Percentiles rank a stretch among this genome's conserved stretches.
These are phyloP conservation scores for Agrenia bidenticulata DNA, from an alignment of 2,888 invertebrate species.

Conservation along the genomic window DNA sequence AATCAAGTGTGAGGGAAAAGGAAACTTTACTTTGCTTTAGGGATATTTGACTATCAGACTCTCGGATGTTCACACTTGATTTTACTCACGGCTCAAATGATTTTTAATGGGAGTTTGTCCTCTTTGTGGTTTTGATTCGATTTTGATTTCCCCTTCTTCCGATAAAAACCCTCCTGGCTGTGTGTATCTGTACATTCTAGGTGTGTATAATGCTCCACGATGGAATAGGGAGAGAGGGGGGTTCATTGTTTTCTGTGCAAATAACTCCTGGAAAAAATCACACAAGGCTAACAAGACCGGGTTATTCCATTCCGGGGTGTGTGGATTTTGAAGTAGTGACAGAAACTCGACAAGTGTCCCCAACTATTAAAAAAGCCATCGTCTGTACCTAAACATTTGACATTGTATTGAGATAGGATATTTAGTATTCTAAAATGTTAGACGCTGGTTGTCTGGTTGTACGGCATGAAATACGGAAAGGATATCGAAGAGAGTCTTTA, in stretches of 20 bases:
- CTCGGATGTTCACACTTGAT: constrained; percentile 46
- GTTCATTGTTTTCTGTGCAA: constrained; percentile 45
- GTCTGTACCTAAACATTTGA: too few species aligned
- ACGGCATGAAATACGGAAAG: too few species aligned
- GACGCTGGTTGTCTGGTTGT: too few species aligned
- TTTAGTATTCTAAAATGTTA: too few species aligned
- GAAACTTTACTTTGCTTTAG: background rate
- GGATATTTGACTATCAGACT: constrained; percentile 21
- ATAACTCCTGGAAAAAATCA: constrained; percentile 32
- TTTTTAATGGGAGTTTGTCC: constrained; percentile 51
- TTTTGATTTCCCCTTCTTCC: constrained; percentile 24
- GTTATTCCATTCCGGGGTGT: background rate
- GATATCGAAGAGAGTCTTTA: too few species aligned
- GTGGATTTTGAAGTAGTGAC: constrained; percentile 9
- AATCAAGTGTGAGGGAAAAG: constrained; percentile 25
- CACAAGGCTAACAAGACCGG: constrained; percentile 7
- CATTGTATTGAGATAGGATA: too few species aligned
- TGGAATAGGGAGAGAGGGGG: background rate
- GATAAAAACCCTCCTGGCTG: background rate
- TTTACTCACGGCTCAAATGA: constrained; percentile 39
- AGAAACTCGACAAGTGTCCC: constrained; percentile 17
- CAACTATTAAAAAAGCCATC: constrained; percentile 2
- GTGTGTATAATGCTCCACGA: background rate
- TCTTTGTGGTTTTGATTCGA: constrained; percentile 40
- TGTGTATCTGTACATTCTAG: too few species aligned